A percentile compares a stretch with the other conserved stretches of the same genome.
Evolutionary conservation across 2,888 invertebrate genomes (phyloP).

Genomic region (Pharmacophagus antenor): DNA sequence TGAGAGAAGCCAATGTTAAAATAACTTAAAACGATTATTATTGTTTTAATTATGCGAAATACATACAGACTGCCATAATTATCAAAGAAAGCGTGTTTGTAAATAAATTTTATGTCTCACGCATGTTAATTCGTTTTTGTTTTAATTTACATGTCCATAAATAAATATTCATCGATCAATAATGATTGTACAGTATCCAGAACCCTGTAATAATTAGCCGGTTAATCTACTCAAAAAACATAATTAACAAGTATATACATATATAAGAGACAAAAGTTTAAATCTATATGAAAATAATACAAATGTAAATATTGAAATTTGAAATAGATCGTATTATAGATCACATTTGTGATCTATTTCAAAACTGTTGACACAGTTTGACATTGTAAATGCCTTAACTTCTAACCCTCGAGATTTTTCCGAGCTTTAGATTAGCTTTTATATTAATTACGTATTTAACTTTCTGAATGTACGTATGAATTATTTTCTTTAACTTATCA

Average conservation of each 20-base stretch:
- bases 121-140: not conserved
- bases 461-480: not conserved
- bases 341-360: not conserved
- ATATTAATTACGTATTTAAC: not conserved
- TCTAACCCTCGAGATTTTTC: not conserved
- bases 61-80: not conserved
- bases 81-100: not conserved
- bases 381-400: not conserved
- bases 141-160: slow-evolving; percentile 4
- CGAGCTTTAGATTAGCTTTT: not conserved
- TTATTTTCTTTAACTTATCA: not conserved
- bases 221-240: not conserved
- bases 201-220: not conserved
- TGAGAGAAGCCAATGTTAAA: not conserved
- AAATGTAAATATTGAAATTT: not conserved
- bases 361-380: not conserved
- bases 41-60: not conserved
- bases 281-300: not conserved
- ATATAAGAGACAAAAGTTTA: not conserved
- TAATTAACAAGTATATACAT: not conserved
- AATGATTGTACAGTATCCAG: not conserved
- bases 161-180: slow-evolving; percentile 5
- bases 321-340: not conserved
- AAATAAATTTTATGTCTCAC: not conserved
- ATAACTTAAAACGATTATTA: not conserved